Evolutionary conservation across 30 jellyfish, hydroid and myxozoan species (phyloP).

Genomic region (Hydractinia echinata): DNA sequence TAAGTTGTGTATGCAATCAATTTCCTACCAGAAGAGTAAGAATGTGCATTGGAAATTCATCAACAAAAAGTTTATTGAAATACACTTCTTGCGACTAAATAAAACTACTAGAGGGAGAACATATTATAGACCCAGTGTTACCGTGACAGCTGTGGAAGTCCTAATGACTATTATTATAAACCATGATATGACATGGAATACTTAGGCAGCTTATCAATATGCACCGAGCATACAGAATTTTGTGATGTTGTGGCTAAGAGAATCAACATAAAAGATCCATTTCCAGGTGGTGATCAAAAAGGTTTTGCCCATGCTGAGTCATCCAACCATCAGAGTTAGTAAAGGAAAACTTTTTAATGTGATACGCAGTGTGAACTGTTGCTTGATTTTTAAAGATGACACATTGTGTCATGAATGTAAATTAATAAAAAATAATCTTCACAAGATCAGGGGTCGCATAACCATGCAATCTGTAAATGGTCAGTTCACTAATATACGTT

Average conservation of each 20-base stretch:
- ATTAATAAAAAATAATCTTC: background rate
- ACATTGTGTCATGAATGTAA: background rate
- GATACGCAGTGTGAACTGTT: background rate
- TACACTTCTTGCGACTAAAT: background rate
- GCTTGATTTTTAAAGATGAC: background rate
- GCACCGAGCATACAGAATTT: background rate
- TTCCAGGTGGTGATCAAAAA: background rate
- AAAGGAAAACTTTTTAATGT: background rate
- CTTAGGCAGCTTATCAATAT: no score
- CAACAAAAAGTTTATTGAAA: background rate
- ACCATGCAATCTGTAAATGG: background rate
- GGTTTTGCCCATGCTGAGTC: background rate
- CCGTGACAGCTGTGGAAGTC: background rate
- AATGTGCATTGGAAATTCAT: constrained; percentile 5
- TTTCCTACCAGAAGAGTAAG: background rate
- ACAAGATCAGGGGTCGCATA: background rate
- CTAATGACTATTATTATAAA: background rate
- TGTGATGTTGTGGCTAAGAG: background rate
- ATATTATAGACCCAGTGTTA: background rate
- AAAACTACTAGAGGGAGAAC: background rate
- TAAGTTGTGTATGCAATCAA: background rate
- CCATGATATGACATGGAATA: background rate
- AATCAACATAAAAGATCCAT: background rate
- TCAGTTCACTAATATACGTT: background rate
- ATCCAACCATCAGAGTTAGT: background rate